Base-by-base conservation (phyloP, 2,113 vertebrate species). In the Chlamydotis undulata region DNA sequence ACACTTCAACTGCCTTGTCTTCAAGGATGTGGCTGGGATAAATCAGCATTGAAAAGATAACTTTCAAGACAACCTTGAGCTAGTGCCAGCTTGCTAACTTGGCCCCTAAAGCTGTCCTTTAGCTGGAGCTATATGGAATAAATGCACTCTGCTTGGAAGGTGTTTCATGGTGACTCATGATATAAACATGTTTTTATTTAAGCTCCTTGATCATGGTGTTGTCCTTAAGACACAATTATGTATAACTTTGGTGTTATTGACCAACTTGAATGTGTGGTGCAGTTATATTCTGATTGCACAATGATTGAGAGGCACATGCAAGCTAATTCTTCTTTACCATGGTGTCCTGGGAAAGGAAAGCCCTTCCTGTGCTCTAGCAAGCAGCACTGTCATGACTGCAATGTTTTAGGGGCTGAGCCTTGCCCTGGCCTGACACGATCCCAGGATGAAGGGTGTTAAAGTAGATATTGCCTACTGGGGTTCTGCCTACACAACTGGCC, bases 211-310 rank as follows among this genome's bases (percentile, higher is more conserved):
- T 83, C 47, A 33, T 43, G 2, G 7, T 65, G 3, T 52, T 71
- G 10, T 81, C 37, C 33, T 60, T 56, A 79, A 83, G 56, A 60
- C 25, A 52, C 8, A 55, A 49, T 31, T 74, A 26, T 25, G 26
- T 43, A 9, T 60, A 37, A 10, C 29, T 76, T 64, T 19, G 9
- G 45, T 76, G 22, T 57, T 55, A 63, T 10, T 83, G 47, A 33
- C 23, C 52, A 52, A 3, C 33, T 35, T 41, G 35, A 35, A 12
- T 1, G 1, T 22, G 23, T 7, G 11, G 3, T 0, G 2, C 17
- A 12, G 8, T 49, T 71, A 12, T 37, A 68, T 39, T 11, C 6
- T 18, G 31, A 53, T 22, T 35, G 10, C 28, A 18, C 19, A 70
- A 14, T 10, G 15, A 64, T 9, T 17, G 31, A 64, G 22, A 53